A percentile compares a stretch with the other conserved stretches of the same genome.
Evolutionary conservation across 2,113 vertebrate genomes (phyloP).

Genomic region (Pteronura brasiliensis): DNA sequence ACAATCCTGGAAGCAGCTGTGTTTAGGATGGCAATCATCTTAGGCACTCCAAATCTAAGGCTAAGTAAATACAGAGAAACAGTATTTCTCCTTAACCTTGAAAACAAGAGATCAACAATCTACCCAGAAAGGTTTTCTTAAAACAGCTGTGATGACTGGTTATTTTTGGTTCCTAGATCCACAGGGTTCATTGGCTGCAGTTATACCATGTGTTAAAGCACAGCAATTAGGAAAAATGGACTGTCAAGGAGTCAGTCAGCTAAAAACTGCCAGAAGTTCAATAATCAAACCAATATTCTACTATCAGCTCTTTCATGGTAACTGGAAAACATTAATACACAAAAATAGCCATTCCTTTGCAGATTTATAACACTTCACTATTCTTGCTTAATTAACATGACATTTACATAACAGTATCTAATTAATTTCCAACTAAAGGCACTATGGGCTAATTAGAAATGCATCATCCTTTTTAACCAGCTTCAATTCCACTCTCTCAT

Average conservation of each 20-base stretch:
- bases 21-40: neutral
- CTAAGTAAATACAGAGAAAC: neutral
- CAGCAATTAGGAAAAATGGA: slow-evolving; percentile 65
- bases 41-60: slow-evolving; percentile 29
- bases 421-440: slow-evolving; percentile 79
- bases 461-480: slow-evolving; percentile 74
- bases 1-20: neutral
- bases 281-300: slow-evolving; percentile 66
- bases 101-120: slow-evolving; percentile 2
- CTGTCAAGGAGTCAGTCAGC: slow-evolving; percentile 62
- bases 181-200: neutral
- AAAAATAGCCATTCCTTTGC: slow-evolving; percentile 68
- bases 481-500: slow-evolving; percentile 72
- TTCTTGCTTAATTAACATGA: slow-evolving; percentile 82
- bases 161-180: slow-evolving; percentile 53
- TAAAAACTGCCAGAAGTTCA: slow-evolving; percentile 65
- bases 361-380: slow-evolving; percentile 78
- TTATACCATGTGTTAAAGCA: slow-evolving; percentile 56
- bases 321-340: slow-evolving; percentile 67
- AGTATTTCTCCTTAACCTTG: slow-evolving; percentile 8
- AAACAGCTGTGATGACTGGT: neutral
- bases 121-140: neutral
- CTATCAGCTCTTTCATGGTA: slow-evolving; percentile 47
- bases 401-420: slow-evolving; percentile 83
- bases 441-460: slow-evolving; percentile 78